Evolutionary conservation across 2,113 vertebrate species (phyloP).

Genomic region (Nycticorax nycticorax): DNA sequence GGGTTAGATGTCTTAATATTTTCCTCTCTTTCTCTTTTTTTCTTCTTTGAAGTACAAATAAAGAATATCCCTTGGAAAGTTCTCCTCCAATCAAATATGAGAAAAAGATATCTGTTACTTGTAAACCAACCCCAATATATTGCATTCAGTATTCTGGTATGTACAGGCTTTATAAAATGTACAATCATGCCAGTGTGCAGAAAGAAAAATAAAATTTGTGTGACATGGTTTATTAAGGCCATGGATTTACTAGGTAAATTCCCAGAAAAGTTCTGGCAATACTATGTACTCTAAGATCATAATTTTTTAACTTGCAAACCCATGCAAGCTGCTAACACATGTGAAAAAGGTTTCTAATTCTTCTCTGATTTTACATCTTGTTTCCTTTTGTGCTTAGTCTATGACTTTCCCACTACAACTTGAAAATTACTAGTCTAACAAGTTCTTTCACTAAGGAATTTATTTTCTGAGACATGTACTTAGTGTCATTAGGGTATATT

Average conservation of each 20-base stretch:
- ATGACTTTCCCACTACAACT: neutral
- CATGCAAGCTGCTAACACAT: neutral
- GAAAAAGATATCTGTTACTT: conserved; percentile 47
- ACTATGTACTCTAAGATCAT: neutral
- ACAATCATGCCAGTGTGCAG: neutral
- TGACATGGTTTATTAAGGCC: neutral
- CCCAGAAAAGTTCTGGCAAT: neutral
- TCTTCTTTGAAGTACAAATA: conserved; percentile 44
- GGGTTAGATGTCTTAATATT: neutral
- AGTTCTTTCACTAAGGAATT: neutral
- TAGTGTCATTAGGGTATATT: neutral
- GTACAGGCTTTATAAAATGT: neutral
- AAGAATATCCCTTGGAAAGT: conserved; percentile 75
- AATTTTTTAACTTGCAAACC: neutral
- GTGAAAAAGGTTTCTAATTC: neutral
- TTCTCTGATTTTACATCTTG: neutral
- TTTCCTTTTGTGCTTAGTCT: neutral
- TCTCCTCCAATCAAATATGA: conserved; percentile 62
- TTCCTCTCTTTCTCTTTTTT: neutral
- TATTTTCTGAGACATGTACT: neutral
- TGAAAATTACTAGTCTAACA: neutral
- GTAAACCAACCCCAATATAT: conserved; percentile 61
- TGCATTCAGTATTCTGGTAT: conserved; percentile 85
- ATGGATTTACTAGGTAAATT: neutral
- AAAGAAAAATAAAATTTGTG: neutral